Base-by-base conservation (phyloP, 2,797 vertebrate genomes). In the Ataeniobius toweri region DNA sequence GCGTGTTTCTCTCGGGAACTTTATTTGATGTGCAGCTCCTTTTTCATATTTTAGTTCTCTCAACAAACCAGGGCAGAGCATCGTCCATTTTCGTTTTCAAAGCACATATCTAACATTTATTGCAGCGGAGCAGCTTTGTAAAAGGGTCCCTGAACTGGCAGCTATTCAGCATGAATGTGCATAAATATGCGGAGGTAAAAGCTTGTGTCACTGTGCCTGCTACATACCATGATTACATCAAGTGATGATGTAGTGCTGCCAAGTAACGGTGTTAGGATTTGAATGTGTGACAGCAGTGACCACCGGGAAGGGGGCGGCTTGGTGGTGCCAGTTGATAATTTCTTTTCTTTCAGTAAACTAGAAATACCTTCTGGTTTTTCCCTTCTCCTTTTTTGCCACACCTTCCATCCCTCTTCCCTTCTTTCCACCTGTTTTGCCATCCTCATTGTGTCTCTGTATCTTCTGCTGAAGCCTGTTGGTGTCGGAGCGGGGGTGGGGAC, bases 401-500 rank as follows among this genome's bases (percentile, higher is more conserved):
- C 78, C 50, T 41, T 44, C 79, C 61, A 31, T 75, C 74, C 24
- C 5, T 84, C 53, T 16, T 68, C 78, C 77, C 78, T 88, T 46
- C 41, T n/a, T 16, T 48, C 67, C 67, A 70, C 67, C 44, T 70
- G 41, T 70, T 70, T 48, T 48, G 24, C 80, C 79, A 73, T 84
- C 82, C 83, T 88, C 85, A 86, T 90, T 91, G 91, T 92, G 88
- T 89, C 76, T 89, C 76, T 89, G 83, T 83, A 88, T 88, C 86
- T 90, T 92, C 89, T 90, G 86, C 91, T 90, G 80, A 79, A 71
- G 83, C 77, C 87, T 73, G 73, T 84, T 67, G 50, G 88, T 91
- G 88, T 93, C 77, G 71, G 86, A 87, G 92, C 81, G 92, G 93
- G 92, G 92, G 93, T 89, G 90, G 91, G 91, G 91, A 89, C 89